Base-by-base conservation (phyloP, 2,113 vertebrate species). In the Oncorhynchus nerka region DNA sequence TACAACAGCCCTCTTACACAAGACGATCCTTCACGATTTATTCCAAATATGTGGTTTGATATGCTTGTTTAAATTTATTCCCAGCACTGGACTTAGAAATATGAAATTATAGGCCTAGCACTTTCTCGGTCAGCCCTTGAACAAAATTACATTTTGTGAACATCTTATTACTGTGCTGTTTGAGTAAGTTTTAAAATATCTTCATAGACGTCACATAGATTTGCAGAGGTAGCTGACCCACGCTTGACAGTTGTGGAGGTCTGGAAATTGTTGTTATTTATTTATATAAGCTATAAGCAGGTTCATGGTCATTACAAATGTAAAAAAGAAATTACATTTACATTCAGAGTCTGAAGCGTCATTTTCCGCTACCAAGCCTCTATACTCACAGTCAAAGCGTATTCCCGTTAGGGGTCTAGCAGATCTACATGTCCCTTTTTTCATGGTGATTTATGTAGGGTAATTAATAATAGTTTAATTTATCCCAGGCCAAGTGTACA, bases 381-480 rank as follows among this genome's bases (percentile, higher is more conserved):
- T 55, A 19, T 5, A 55, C 13, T 19, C 51, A 55, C 39, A 45
- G 39, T 45, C 39, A 45, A 9, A 45, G 39, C 39, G 39, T 88
- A 87, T 88, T 82, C 82, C 84, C 84, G 84, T 81, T 90, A 79
- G 76, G 75, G 83, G 74, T 83, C 76, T 57, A 70, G 84, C 87
- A 78, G 78, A 85, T 9, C 39, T 45, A 45, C 11, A 16, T 34
- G 67, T 68, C 32, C 70, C 19, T 77, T 64, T 70, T 45, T 30
- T 45, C 66, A 45, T 45, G 32, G 68, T 85, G 91, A 92, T 92
- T 90, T 90, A 91, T 75, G 87, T 78, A 28, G 82, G 73, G 83
- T 89, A 88, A 93, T 93, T 93, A 90, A 91, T 92, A 92, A 91
- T 81, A 81, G 84, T 78, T 83, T 87, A 88, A 91, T 91, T 92